Percentiles rank a stretch among this genome's conserved stretches.
phyloP scores from a whole-genome alignment of 1,140 invertebrate species.

The Archegozetes longisetosus region DNA sequence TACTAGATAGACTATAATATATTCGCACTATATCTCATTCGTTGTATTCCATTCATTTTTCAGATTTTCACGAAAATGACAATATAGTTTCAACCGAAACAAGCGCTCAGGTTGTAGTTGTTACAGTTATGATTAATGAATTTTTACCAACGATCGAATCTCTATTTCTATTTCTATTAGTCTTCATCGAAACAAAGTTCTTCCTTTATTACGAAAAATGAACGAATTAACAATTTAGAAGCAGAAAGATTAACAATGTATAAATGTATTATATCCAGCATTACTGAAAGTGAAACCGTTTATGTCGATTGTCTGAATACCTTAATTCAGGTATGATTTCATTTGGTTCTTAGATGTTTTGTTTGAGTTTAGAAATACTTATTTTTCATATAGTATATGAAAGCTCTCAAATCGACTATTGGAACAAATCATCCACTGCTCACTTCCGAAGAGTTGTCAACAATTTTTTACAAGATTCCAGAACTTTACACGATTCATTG shows the following conservation, averaged over 20 bases:
- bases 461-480: conserved; percentile 82
- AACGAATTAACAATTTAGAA: too few species aligned
- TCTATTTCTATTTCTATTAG: too few species aligned
- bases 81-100: too few species aligned
- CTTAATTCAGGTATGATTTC: conserved; percentile 52
- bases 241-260: conserved; percentile 57
- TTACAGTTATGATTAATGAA: too few species aligned
- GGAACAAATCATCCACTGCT: conserved; percentile 75
- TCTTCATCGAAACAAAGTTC: too few species aligned
- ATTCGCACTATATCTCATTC: too few species aligned
- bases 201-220: too few species aligned
- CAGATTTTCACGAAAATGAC: too few species aligned
- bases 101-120: too few species aligned
- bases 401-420: conserved; percentile 68
- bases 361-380: neutral
- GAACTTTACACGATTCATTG: conserved; percentile 64
- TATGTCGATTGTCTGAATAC: conserved; percentile 77
- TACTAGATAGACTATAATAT: too few species aligned
- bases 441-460: conserved; percentile 67
- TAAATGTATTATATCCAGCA: conserved; percentile 64
- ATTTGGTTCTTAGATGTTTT: neutral
- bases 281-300: conserved; percentile 72
- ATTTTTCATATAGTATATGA: conserved; percentile 57
- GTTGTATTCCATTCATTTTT: too few species aligned
- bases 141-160: too few species aligned